phyloP scores from a whole-genome alignment of 2,113 vertebrate genomes.

The Apistogramma diplotaenia region DNA sequence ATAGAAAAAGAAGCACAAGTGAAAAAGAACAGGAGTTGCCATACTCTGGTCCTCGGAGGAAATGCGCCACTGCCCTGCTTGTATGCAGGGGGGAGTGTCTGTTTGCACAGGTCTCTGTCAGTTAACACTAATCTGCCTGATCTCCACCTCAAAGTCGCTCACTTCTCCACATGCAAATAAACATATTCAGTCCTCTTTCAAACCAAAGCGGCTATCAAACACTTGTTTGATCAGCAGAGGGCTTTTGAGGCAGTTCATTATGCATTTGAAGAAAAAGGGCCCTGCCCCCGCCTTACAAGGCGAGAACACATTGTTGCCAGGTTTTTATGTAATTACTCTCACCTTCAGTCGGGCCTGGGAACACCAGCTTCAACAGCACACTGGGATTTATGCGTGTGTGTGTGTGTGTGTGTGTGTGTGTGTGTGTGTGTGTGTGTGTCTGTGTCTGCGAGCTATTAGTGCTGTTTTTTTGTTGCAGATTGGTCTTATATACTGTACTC shows the following conservation, averaged over 20 bases:
- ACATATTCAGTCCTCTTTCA: slow-evolving; percentile 68
- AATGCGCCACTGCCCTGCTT: slow-evolving; percentile 41
- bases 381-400: slow-evolving; percentile 10
- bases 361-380: slow-evolving; percentile 25
- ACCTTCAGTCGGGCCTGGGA: slow-evolving; percentile 60
- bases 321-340: slow-evolving; percentile 74
- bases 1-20: slow-evolving; percentile 24
- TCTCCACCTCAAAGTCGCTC: slow-evolving; percentile 74
- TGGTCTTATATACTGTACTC: slow-evolving; percentile 23
- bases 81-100: slow-evolving; percentile 64
- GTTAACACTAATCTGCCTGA: slow-evolving; percentile 74
- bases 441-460: not conserved
- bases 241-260: slow-evolving; percentile 60
- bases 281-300: slow-evolving; percentile 27
- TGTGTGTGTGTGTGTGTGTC: not conserved
- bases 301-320: slow-evolving; percentile 60
- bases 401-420: not conserved
- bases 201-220: slow-evolving; percentile 70
- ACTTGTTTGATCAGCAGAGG: slow-evolving; percentile 73
- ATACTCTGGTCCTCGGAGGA: slow-evolving; percentile 41
- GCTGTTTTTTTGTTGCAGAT: slow-evolving; percentile 21
- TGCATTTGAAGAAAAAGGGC: slow-evolving; percentile 46
- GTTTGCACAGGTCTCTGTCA: slow-evolving; percentile 71
- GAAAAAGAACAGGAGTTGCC: slow-evolving; percentile 29
- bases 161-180: slow-evolving; percentile 72